Evolutionary conservation across 2,113 vertebrate genomes (phyloP).

Genomic region (Odocoileus virginianus): DNA sequence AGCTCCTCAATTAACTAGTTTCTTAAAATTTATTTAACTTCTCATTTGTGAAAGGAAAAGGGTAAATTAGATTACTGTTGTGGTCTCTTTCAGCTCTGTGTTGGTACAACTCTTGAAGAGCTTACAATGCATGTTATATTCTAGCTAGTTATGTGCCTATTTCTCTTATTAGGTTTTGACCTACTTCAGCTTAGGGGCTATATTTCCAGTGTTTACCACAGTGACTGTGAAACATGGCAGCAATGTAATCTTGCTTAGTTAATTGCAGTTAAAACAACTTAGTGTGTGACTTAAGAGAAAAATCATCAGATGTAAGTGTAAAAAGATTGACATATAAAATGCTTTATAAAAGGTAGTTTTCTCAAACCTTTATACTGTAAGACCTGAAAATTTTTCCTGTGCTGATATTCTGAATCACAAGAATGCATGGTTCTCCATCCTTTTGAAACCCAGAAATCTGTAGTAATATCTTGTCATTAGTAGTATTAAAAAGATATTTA

Average conservation of each 20-base stretch:
- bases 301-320: neutral
- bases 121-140: neutral
- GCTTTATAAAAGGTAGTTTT: neutral
- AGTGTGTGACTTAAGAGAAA: neutral
- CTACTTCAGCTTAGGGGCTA: neutral
- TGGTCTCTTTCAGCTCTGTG: neutral
- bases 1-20: neutral
- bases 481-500: neutral
- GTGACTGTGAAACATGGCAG: neutral
- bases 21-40: neutral
- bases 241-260: neutral
- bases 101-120: neutral
- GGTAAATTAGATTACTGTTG: neutral
- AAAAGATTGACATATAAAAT: neutral
- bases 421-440: neutral
- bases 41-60: neutral
- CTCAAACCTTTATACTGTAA: conserved; percentile 3
- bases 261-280: neutral
- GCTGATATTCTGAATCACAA: neutral
- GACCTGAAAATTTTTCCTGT: neutral
- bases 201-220: neutral
- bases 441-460: neutral
- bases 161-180: neutral
- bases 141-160: neutral
- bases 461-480: neutral